Conservation (phyloP, 2,113 vertebrate genomes). For the Petrocephalus zakoni region DNA sequence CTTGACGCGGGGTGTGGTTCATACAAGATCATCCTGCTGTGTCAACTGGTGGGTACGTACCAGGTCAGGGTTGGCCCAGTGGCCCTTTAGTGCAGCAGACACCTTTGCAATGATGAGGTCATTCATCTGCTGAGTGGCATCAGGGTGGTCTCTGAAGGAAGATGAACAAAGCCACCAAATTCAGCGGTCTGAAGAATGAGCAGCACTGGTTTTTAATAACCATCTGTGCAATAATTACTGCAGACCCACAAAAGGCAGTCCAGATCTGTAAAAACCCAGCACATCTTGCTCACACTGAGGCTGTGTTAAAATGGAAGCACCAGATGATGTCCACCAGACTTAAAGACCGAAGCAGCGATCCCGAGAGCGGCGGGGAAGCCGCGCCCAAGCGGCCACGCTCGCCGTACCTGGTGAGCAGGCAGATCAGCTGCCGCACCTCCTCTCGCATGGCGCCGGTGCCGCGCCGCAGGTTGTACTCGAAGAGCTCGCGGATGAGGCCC, state of each 20-base stretch:
- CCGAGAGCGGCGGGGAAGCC: neutral
- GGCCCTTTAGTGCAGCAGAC: slow-evolving; percentile 90
- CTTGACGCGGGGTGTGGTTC: too few relatives aligned
- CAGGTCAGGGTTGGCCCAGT: slow-evolving; percentile 97
- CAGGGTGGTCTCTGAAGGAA: slow-evolving; percentile 81
- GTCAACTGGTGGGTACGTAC: slow-evolving; percentile 55
- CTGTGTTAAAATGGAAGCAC: neutral
- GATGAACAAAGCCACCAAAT: neutral
- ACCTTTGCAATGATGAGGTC: slow-evolving; percentile 95
- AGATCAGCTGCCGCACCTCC: slow-evolving; percentile 93
- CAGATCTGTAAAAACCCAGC: neutral
- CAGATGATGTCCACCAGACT: neutral
- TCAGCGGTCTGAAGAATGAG: neutral
- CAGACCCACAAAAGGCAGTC: neutral
- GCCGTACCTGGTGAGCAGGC: slow-evolving; percentile 88
- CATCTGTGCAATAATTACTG: too few relatives aligned
- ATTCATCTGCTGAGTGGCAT: slow-evolving; percentile 97
- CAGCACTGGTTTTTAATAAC: neutral
- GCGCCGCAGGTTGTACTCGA: slow-evolving; percentile 88
- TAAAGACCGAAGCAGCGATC: neutral
- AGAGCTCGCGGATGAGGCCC: slow-evolving; percentile 92
- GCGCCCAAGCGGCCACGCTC: neutral
- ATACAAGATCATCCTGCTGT: neutral
- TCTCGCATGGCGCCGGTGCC: slow-evolving; percentile 87
- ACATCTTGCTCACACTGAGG: neutral